Conservation (phyloP, 2,888 invertebrate species). For the Lasioglossum calceatum region DNA sequence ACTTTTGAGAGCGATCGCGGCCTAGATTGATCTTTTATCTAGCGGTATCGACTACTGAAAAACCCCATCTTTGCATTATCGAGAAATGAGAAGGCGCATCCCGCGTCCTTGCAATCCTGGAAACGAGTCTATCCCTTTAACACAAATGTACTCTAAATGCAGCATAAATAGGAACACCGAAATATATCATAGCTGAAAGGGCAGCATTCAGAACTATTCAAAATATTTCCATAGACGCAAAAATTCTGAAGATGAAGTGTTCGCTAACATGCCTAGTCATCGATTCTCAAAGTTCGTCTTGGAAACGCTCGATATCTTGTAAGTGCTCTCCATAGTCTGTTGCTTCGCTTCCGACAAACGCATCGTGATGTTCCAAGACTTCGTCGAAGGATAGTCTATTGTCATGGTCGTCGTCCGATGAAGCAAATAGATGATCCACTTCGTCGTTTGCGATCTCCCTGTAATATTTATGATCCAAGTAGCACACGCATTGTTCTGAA, state of each 20-base stretch:
- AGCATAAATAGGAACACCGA: constrained; percentile 51
- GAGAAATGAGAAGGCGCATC: too few relatives aligned
- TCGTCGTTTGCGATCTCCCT: constrained; percentile 96
- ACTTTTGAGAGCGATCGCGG: too few relatives aligned
- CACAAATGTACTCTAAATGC: constrained; percentile 48
- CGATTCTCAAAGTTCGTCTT: constrained; percentile 89
- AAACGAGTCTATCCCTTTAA: not conserved
- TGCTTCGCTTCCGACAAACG: constrained; percentile 97
- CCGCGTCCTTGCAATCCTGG: too few relatives aligned
- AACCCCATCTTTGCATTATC: too few relatives aligned
- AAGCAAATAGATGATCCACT: constrained; percentile 94
- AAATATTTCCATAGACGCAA: constrained; percentile 49
- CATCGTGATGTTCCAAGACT: constrained; percentile 92
- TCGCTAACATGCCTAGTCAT: not conserved
- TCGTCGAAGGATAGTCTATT: constrained; percentile 92
- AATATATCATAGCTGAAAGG: constrained; percentile 41
- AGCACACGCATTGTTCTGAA: not conserved
- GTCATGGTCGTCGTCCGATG: constrained; percentile 94
- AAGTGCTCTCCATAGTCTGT: constrained; percentile 95
- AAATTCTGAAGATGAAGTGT: constrained; percentile 35
- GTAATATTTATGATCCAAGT: constrained; percentile 60
- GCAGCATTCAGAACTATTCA: constrained; percentile 45
- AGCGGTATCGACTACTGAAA: too few relatives aligned
- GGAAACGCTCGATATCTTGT: constrained; percentile 91
- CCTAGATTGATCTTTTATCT: too few relatives aligned